These are phyloP conservation scores for Macrophya alboannulata DNA, from an alignment of 2,888 invertebrate genomes.

Conservation along the genomic window DNA sequence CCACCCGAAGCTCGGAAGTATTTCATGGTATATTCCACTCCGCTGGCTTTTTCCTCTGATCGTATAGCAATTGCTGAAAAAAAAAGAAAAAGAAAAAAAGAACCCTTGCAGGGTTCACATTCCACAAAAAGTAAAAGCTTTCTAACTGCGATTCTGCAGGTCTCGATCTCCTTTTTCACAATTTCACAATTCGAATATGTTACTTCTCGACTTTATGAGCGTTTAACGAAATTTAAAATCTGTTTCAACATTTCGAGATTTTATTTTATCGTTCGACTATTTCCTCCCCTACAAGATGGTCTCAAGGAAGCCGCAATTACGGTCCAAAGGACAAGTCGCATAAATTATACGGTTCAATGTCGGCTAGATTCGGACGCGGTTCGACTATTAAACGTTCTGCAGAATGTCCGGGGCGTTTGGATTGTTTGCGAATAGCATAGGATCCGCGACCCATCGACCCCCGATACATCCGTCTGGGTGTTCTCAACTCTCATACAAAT, in stretches of 20 bases:
- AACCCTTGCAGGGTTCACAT: background rate
- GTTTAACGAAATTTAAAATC: background rate
- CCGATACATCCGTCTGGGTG: slow-evolving; percentile 32
- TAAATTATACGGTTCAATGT: slow-evolving; percentile 30
- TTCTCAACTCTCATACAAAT: slow-evolving; percentile 45
- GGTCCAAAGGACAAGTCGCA: background rate
- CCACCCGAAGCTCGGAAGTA: background rate
- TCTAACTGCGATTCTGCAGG: background rate
- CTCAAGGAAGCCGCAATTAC: background rate
- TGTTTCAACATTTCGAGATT: background rate
- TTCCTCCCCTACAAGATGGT: background rate
- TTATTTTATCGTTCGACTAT: background rate
- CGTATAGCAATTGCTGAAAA: background rate
- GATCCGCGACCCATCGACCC: slow-evolving; percentile 11
- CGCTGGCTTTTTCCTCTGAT: background rate
- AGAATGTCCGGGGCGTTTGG: background rate
- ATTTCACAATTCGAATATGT: background rate
- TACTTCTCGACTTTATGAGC: background rate
- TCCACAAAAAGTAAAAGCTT: background rate
- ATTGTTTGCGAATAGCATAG: slow-evolving; percentile 29
- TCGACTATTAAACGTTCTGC: background rate
- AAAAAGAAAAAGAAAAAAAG: background rate
- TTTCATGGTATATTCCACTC: background rate
- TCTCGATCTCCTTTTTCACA: background rate
- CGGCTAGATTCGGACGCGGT: background rate